Conservation (phyloP, 2,113 vertebrate species). For the Delphinus delphis region DNA sequence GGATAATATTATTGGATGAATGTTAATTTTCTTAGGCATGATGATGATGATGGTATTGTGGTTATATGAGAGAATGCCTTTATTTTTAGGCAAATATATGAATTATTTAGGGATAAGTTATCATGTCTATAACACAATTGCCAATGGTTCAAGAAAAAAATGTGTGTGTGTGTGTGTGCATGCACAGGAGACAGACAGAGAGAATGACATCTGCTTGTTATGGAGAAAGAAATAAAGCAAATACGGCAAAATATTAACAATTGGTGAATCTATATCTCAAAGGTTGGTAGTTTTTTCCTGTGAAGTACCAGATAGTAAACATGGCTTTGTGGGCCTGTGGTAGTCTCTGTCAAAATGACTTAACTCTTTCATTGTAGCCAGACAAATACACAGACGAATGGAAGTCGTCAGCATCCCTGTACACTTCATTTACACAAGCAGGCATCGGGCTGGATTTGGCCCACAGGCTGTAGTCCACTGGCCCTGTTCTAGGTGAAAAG, state of each 20-base stretch:
- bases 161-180: neutral
- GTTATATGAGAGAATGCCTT: neutral
- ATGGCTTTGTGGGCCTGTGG: neutral
- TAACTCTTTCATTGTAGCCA: neutral
- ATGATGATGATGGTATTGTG: neutral
- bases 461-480: rapidly evolving
- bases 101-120: neutral
- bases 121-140: neutral
- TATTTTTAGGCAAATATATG: neutral
- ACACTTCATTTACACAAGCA: neutral
- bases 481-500: neutral
- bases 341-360: neutral
- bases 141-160: neutral
- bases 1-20: neutral
- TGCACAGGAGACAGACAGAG: neutral
- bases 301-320: neutral
- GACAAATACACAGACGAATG: neutral
- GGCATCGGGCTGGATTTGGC: neutral
- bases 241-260: neutral
- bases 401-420: neutral
- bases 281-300: neutral
- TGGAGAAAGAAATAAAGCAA: neutral
- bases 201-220: neutral
- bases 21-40: neutral
- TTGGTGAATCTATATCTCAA: neutral